Evolutionary conservation across 1,140 invertebrate species (phyloP).

Genomic region (Brachionus manjavacas): DNA sequence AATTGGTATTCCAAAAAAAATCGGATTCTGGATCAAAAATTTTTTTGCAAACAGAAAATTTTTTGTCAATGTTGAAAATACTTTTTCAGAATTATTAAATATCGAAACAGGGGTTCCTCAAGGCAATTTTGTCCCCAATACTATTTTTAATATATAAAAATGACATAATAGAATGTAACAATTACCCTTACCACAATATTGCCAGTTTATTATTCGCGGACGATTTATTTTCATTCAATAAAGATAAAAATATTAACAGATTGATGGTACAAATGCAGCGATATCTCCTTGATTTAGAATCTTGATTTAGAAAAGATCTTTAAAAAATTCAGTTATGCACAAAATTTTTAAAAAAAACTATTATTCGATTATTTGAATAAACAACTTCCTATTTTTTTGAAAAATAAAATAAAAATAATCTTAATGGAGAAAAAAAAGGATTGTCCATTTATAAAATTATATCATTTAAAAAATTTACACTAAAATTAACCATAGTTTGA

Average conservation of each 20-base stretch:
- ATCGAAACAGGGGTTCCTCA: neutral
- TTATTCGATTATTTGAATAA: no score
- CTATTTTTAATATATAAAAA: constrained; percentile 7
- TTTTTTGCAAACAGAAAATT: neutral
- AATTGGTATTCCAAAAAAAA: neutral
- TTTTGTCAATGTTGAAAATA: neutral
- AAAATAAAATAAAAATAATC: no score
- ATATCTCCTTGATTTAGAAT: neutral
- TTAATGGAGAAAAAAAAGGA: no score
- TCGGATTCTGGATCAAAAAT: neutral
- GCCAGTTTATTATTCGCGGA: neutral
- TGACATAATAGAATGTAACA: neutral
- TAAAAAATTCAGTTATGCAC: no score
- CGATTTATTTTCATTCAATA: constrained; percentile 1
- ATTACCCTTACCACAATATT: neutral
- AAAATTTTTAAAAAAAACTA: no score
- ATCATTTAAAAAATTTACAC: no score
- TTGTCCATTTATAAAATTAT: no score
- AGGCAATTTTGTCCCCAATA: constrained; percentile 50
- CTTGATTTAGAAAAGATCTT: no score
- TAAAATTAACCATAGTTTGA: no score
- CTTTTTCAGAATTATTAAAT: neutral
- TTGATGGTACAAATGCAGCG: neutral
- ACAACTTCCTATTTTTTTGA: no score
- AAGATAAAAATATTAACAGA: neutral